Percentiles rank a stretch among this genome's conserved stretches.
These are phyloP conservation scores for Drepanosiphum platanoidis DNA, from an alignment of 2,888 invertebrate genomes.

Conservation along the genomic window DNA sequence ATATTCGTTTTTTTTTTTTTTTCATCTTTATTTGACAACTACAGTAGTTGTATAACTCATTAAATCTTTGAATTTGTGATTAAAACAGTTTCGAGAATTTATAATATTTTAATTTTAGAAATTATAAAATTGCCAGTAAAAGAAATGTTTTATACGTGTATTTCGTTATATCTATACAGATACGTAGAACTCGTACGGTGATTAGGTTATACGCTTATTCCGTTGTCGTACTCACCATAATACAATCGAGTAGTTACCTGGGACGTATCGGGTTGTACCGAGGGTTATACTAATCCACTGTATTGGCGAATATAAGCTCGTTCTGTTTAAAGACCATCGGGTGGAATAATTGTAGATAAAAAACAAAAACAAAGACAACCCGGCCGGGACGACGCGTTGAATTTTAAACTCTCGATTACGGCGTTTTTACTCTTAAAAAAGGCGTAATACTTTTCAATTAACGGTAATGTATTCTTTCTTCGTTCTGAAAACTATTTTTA, in stretches of 20 bases:
- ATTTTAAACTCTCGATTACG: constrained; percentile 11
- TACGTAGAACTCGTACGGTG: no score
- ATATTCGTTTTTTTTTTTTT: background rate
- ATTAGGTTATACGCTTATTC: background rate
- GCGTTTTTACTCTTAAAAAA: background rate
- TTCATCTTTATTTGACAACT: background rate
- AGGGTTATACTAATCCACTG: background rate
- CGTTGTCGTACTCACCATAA: background rate
- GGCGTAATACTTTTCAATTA: constrained; percentile 18
- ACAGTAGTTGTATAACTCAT: no score
- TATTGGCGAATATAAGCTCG: background rate
- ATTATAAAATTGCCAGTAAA: no score
- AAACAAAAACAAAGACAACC: background rate
- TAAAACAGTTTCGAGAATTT: no score
- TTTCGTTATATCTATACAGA: no score
- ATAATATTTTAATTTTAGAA: no score
- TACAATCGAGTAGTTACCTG: no score
- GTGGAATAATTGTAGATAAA: constrained; percentile 12
- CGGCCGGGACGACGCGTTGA: background rate
- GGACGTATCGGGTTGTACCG: no score
- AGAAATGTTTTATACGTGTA: no score
- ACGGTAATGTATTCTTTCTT: background rate
- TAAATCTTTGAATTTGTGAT: no score
- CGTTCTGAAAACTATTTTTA: background rate
- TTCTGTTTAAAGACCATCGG: background rate